These are phyloP conservation scores for Anthrax anthrax DNA, from an alignment of 2,888 invertebrate genomes.

Conservation along the genomic window DNA sequence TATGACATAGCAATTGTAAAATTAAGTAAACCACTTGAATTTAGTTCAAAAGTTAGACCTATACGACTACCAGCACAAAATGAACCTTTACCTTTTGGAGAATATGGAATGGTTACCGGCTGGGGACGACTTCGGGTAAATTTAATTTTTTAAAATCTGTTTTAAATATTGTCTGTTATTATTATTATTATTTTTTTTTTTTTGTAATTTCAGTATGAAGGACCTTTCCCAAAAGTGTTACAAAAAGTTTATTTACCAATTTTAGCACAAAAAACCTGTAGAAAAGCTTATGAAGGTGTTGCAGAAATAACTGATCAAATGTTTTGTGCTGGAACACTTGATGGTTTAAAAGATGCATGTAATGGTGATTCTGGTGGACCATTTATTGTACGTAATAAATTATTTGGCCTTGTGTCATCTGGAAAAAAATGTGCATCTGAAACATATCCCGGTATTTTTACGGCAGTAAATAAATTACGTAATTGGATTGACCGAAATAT, in stretches of 20 bases:
- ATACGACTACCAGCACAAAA: slow-evolving; percentile 27
- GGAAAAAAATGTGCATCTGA: slow-evolving; percentile 9
- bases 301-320: slow-evolving; percentile 5
- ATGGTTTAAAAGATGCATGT: slow-evolving; percentile 9
- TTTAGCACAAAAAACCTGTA: slow-evolving; percentile 2
- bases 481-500: slow-evolving; percentile 7
- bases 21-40: slow-evolving; percentile 32
- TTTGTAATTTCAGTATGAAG: slow-evolving; percentile 2
- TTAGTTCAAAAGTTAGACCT: slow-evolving; percentile 25
- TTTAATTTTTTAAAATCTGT: not conserved
- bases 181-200: not conserved
- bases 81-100: slow-evolving; percentile 4
- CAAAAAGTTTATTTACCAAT: slow-evolving; percentile 7
- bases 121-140: slow-evolving; percentile 8
- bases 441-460: slow-evolving; percentile 9
- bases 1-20: slow-evolving; percentile 39
- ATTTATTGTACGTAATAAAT: slow-evolving; percentile 3
- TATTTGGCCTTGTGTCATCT: slow-evolving; percentile 10
- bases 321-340: slow-evolving; percentile 10
- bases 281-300: slow-evolving; percentile 1
- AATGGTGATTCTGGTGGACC: slow-evolving; percentile 13
- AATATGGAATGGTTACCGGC: slow-evolving; percentile 6
- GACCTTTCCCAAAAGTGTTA: slow-evolving; percentile 3
- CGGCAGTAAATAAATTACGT: not conserved
- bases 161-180: not conserved